A percentile compares a stretch with the other conserved stretches of the same genome.
Conservation (phyloP, 2,113 vertebrate genomes). For the Blennius ocellaris region DNA sequence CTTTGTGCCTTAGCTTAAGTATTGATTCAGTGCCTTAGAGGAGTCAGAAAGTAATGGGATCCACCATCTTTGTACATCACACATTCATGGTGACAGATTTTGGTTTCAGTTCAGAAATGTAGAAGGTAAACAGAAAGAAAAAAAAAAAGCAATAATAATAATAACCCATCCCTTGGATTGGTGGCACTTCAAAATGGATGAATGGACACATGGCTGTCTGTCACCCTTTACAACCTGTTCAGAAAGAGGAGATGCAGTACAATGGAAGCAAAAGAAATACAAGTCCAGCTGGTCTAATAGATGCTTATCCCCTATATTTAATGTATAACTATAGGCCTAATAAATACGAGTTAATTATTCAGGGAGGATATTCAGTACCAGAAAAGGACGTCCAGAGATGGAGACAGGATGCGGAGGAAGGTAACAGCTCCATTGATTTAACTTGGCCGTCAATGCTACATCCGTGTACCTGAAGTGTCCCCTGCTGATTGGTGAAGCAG, state of each 20-base stretch:
- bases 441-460: constrained; percentile 55
- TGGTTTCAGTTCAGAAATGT: constrained; percentile 77
- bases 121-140: constrained; percentile 50
- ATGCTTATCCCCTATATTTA: constrained; percentile 70
- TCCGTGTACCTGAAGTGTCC: constrained; percentile 67
- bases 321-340: constrained; percentile 73
- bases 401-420: constrained; percentile 37
- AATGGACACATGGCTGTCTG: constrained; percentile 64
- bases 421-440: constrained; percentile 42
- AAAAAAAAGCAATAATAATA: constrained; percentile 38
- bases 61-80: constrained; percentile 68
- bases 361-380: constrained; percentile 69
- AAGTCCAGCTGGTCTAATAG: constrained; percentile 69
- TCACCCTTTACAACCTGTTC: constrained; percentile 64
- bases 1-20: constrained; percentile 69
- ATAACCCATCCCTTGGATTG: constrained; percentile 67
- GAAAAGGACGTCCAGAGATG: constrained; percentile 52
- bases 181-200: constrained; percentile 75
- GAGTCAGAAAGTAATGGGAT: constrained; percentile 49
- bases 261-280: constrained; percentile 46
- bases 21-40: constrained; percentile 52
- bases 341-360: constrained; percentile 68
- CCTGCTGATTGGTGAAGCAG: constrained; percentile 58
- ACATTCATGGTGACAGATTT: constrained; percentile 83
- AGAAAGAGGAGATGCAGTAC: constrained; percentile 51